Percentiles rank a stretch among this genome's conserved stretches.
These are phyloP conservation scores for Scomber colias DNA, from an alignment of 2,113 vertebrate genomes.

Conservation along the genomic window DNA sequence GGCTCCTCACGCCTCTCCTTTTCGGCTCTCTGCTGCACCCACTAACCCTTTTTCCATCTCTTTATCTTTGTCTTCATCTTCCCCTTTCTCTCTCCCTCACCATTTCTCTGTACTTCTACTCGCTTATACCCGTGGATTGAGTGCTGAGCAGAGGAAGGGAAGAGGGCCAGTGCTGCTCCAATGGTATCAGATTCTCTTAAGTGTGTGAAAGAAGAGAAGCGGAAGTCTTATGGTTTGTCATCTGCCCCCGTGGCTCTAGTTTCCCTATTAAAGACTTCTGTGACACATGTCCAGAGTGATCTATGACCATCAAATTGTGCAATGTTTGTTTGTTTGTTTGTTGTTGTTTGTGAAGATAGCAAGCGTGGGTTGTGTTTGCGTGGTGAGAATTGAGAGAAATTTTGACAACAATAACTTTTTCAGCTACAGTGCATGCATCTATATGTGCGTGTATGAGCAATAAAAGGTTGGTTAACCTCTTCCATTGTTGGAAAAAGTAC, in stretches of 20 bases:
- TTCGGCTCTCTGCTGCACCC: conserved; percentile 59
- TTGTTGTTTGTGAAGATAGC: conserved; percentile 38
- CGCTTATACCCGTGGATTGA: conserved; percentile 49
- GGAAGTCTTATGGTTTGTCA: conserved; percentile 67
- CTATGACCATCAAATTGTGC: neutral
- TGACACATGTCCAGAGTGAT: conserved; percentile 46
- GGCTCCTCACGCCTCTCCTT: conserved; percentile 23
- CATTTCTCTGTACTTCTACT: conserved; percentile 38
- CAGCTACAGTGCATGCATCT: conserved; percentile 13
- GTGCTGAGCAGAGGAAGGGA: conserved; percentile 52
- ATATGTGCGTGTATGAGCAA: neutral
- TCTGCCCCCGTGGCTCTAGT: conserved; percentile 39
- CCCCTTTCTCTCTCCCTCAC: neutral
- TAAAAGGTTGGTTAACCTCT: conserved; percentile 9
- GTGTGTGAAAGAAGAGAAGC: conserved; percentile 78
- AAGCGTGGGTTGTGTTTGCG: conserved; percentile 13
- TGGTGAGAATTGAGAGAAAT: conserved; percentile 21
- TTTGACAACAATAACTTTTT: conserved; percentile 27
- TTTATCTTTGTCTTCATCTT: conserved; percentile 57
- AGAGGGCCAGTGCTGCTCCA: conserved; percentile 45
- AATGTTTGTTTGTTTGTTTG: conserved; percentile 21
- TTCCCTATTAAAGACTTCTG: conserved; percentile 41
- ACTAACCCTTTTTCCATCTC: conserved; percentile 56
- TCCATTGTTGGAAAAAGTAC: neutral
- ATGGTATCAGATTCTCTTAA: conserved; percentile 76